Evolutionary conservation across 2,113 vertebrate genomes (phyloP), one percentile per base, ranked within the genome.

Genomic region (Podiceps cristatus): DNA sequence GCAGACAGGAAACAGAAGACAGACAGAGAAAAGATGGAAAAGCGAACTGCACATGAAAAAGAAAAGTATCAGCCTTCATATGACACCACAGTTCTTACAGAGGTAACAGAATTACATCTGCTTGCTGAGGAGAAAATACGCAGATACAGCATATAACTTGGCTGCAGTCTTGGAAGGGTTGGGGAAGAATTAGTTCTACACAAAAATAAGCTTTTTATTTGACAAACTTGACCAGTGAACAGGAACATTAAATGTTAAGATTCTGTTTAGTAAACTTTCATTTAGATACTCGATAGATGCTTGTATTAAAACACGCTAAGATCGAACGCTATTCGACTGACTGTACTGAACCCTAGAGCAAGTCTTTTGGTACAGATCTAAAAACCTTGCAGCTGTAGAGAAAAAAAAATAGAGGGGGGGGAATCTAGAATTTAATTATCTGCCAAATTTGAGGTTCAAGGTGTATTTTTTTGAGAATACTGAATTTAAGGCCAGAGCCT

Each of bases 1-100:
- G 98, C 98, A 90, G 98, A 99, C 95, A 97, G 98, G 89, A 99
- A 99, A 96, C 98, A 99, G 97, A 99, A 99, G 96, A 99, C 98
- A 20, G 98, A 99, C 94, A 97, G 98, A 97, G 98, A 99, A 95
- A 99, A 99, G 95, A 98, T 99, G 98, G 98, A 99, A 96, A 99
- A 98, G 91, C 96, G 98, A 97, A 98, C 98, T 55, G 97, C 98
- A 47, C 98, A 98, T 45, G 98, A 99, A 74, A 99, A 98, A 93
- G 98, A 99, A 83, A 99, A 99, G 62, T 99, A 99, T 93, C 98
- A 99, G 93, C 98, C 98, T 19, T 99, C 98, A 11, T 99, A 98
- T 66, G 98, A 98, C 60, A 99, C 98, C 91, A 99, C 98, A 62
- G 97, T 99, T 96, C 98, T 99, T 88, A 98, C 98, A 69, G 98